A percentile compares a stretch with the other conserved stretches of the same genome.
Conservation (phyloP, 2,797 vertebrate species). For the Clamator glandarius region DNA sequence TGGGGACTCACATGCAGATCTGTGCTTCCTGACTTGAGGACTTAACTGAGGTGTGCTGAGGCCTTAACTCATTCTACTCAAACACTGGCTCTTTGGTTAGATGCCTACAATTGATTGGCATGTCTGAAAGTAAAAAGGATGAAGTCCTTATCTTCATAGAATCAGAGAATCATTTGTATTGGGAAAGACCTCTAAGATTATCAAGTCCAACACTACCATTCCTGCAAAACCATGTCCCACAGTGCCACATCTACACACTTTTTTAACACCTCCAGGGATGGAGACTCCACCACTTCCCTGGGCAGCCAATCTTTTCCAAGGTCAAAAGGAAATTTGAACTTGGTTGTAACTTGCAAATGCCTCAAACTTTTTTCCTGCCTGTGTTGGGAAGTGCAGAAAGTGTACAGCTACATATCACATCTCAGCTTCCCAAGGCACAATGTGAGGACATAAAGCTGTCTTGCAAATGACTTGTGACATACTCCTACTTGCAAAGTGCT, state of each 20-base stretch:
- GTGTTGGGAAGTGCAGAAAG: background rate
- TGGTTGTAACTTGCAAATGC: background rate
- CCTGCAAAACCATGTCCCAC: no score
- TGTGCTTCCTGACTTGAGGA: background rate
- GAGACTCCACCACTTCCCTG: no score
- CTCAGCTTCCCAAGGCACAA: background rate
- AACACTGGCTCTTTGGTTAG: background rate
- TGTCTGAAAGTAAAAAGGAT: background rate
- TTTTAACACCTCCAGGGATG: no score
- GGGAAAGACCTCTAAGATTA: no score
- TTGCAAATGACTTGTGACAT: background rate
- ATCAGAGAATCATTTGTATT: no score
- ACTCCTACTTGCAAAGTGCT: background rate
- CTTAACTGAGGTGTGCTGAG: rapidly evolving
- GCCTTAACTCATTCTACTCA: background rate
- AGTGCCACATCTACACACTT: no score
- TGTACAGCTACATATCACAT: background rate
- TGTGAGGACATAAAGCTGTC: background rate
- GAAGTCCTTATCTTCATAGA: background rate
- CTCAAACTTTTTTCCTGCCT: background rate
- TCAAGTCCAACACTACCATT: no score
- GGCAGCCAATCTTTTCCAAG: background rate
- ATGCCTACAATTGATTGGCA: background rate
- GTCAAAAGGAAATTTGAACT: background rate
- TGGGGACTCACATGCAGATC: background rate